Evolutionary conservation across 2,113 vertebrate species (phyloP).

Genomic region (Podilymbus podiceps): DNA sequence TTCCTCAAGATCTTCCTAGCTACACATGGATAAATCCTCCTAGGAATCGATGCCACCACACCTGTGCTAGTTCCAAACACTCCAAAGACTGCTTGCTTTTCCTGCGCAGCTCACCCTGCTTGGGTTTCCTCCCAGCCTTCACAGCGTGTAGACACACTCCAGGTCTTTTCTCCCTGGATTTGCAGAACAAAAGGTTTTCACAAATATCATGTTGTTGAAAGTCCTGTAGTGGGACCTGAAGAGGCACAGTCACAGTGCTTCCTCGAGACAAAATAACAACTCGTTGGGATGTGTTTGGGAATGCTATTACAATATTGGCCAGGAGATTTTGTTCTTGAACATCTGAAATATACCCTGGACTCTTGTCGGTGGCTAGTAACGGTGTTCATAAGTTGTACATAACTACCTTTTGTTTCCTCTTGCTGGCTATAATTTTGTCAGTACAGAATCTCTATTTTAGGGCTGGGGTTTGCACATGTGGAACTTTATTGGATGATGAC

Average conservation of each 20-base stretch:
- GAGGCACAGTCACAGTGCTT: neutral
- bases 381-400: neutral
- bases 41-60: neutral
- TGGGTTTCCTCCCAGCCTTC: neutral
- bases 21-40: neutral
- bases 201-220: neutral
- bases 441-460: neutral
- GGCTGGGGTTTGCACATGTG: neutral
- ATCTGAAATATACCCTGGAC: neutral
- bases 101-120: neutral
- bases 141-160: neutral
- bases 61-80: constrained; percentile 9
- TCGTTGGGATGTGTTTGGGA: neutral
- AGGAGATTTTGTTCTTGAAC: neutral
- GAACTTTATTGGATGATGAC: neutral
- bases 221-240: neutral
- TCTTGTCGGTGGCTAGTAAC: constrained; percentile 7
- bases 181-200: neutral
- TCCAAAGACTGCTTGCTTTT: neutral
- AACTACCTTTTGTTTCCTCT: neutral
- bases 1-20: neutral
- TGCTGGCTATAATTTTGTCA: constrained; percentile 4
- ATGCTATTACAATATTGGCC: neutral
- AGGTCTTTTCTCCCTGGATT: neutral
- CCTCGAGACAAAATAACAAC: neutral